These are phyloP conservation scores for Exephanes ischioxanthus DNA, from an alignment of 2,888 invertebrate genomes.

Conservation along the genomic window DNA sequence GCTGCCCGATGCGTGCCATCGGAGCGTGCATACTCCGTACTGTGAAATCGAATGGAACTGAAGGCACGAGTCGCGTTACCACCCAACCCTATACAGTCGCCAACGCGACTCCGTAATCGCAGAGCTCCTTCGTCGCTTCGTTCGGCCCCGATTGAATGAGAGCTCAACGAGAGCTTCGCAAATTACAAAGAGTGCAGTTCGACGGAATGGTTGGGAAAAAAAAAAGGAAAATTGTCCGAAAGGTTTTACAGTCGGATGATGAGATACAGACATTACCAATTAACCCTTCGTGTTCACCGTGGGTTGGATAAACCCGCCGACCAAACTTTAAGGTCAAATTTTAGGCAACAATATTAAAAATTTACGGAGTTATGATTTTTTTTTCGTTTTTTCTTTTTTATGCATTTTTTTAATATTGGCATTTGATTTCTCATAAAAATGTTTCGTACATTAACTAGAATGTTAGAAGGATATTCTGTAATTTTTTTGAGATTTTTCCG, in stretches of 20 bases:
- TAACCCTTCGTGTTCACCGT: no score
- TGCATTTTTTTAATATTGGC: no score
- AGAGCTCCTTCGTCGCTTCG: background rate
- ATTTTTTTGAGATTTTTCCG: no score
- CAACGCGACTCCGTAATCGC: slow-evolving; percentile 3
- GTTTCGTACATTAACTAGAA: no score
- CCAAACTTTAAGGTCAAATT: no score
- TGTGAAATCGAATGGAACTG: background rate
- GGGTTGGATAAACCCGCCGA: no score
- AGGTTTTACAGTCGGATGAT: background rate
- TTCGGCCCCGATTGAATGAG: background rate
- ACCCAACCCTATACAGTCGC: background rate
- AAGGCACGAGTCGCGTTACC: background rate
- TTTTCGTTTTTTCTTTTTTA: no score
- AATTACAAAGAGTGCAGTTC: slow-evolving; percentile 54
- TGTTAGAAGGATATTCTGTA: no score
- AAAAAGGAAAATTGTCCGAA: background rate
- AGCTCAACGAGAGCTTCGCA: slow-evolving; percentile 21
- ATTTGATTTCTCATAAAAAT: no score
- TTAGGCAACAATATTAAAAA: no score
- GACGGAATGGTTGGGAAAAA: slow-evolving; percentile 31
- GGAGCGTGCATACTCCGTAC: background rate
- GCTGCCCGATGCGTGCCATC: background rate
- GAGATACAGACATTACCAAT: background rate
- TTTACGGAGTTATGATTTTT: no score